These are phyloP conservation scores for Ameiurus melas DNA, from an alignment of 2,113 vertebrate genomes.

Conservation along the genomic window DNA sequence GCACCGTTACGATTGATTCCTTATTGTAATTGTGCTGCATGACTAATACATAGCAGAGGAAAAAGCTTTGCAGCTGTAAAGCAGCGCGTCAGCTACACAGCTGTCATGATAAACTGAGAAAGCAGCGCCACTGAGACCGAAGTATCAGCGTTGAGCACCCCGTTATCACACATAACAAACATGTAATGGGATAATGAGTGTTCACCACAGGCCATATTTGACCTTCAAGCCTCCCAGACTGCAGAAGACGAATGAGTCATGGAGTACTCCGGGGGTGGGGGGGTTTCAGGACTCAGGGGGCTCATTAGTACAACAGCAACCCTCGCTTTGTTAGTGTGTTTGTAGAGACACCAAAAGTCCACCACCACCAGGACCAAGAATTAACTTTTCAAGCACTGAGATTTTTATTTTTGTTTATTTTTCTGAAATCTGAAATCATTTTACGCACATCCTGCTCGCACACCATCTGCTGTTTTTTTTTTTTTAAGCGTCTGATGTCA, in stretches of 20 bases:
- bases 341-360: not conserved
- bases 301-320: conserved; percentile 18
- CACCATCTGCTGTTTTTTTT: not conserved
- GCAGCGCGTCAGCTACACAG: not conserved
- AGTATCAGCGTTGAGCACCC: not conserved
- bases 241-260: conserved; percentile 30
- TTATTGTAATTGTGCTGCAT: not conserved
- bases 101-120: not conserved
- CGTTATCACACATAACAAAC: conserved; percentile 23
- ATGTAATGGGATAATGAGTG: conserved; percentile 24
- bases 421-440: not conserved
- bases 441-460: not conserved
- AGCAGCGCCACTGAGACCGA: not conserved
- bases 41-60: not conserved
- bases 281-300: conserved; percentile 5
- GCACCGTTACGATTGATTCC: not conserved
- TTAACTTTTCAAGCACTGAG: no score
- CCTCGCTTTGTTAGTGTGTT: not conserved
- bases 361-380: no score
- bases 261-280: not conserved
- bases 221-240: conserved; percentile 2
- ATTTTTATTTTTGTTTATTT: not conserved
- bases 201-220: conserved; percentile 14
- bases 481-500: not conserved
- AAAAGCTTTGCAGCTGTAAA: not conserved